Percentiles rank a stretch among this genome's conserved stretches.
Evolutionary conservation across 2,113 vertebrate genomes (phyloP).

Genomic region (Antidorcas marsupialis): DNA sequence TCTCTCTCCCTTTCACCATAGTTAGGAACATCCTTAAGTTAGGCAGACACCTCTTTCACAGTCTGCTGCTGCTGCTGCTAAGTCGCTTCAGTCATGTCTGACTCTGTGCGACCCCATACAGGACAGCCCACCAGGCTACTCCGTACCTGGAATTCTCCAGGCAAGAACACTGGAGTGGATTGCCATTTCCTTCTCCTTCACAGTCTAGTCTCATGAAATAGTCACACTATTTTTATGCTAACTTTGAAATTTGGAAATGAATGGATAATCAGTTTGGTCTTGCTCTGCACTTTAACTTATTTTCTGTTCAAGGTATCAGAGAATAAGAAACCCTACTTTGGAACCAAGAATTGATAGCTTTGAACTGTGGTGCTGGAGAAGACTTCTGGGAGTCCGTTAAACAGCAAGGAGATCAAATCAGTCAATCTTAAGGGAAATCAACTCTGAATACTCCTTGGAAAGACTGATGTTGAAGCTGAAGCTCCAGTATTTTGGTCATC

Average conservation of each 20-base stretch:
- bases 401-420: not conserved
- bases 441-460: not conserved
- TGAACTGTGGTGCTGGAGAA: not conserved
- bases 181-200: not conserved
- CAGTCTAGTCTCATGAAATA: not conserved
- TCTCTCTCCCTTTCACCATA: not conserved
- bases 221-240: not conserved
- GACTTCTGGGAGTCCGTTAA: not conserved
- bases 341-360: not conserved
- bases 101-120: too few species aligned
- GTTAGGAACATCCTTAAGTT: not conserved
- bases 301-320: not conserved
- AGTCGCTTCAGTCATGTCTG: too few species aligned
- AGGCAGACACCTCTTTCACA: not conserved
- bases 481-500: not conserved
- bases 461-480: not conserved
- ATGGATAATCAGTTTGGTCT: not conserved
- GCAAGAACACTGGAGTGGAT: too few species aligned
- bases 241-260: not conserved
- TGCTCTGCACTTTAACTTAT: not conserved
- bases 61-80: not conserved
- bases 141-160: too few species aligned
- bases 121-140: too few species aligned
- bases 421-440: not conserved
- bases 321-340: not conserved